Evolutionary conservation across 2,113 vertebrate genomes (phyloP), one percentile per base, ranked within the genome.

Genomic region (Mystacornis crossleyi): DNA sequence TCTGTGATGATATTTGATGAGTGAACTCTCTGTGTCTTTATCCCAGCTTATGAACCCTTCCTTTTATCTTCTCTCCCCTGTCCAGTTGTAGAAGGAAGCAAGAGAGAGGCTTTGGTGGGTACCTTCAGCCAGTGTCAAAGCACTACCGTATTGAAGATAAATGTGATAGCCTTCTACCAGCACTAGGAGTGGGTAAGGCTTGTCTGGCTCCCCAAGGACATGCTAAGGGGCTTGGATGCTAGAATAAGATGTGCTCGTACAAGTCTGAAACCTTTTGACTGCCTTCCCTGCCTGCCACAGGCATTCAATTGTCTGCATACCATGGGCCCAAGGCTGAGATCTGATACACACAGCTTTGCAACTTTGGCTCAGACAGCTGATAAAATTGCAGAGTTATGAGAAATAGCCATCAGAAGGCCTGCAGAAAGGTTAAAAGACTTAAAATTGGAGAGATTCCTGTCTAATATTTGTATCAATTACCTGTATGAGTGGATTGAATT

Each of bases 81-180:
- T 73, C n/a, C 28, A 38, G 11, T 12, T 54, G 18, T 28, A 28
- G 40, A 73, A 9, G 7, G 7, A 12, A 47, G 12, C 18, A 14
- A 54, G 29, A 72, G 8, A 43, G 33, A 38, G 6, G 28, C 14
- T 54, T 33, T 45, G 14, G 9, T 36, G 21, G 4, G 21, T 20
- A 5, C 9, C 8, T 45, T 58, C 10, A 71, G 20, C 13, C 20
- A 25, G 6, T 8, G 20, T 36, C n/a, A 64, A 5, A 0, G 0
- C 2, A n/a, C 21, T 33, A 33, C 23, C 38, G 2, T 18, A 42
- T 12, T 60, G 53, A 58, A 47, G 43, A 20, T 38, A 15, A 62
- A 48, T 5, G 4, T 25, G 6, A 12, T 65, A 42, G 33, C 3
- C 5, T 62, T 81, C 26, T 34, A n/a, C 5, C 20, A 73, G 8